phyloP scores from a whole-genome alignment of 2,888 invertebrate genomes.

The Patella depressa region DNA sequence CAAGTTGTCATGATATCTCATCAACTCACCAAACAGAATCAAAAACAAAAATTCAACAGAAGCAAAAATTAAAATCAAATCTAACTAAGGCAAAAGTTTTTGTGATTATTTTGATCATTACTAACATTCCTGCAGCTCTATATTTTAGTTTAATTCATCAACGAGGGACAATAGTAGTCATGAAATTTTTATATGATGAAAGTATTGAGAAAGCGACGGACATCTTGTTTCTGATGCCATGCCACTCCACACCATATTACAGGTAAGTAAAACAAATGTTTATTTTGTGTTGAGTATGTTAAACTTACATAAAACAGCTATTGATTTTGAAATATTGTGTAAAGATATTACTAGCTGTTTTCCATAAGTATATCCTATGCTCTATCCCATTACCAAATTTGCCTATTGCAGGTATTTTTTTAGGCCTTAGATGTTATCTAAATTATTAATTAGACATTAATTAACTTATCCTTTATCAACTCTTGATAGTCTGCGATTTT shows the following conservation, averaged over 20 bases:
- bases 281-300: too few species aligned
- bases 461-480: too few species aligned
- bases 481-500: too few species aligned
- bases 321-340: too few species aligned
- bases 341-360: too few species aligned
- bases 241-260: conserved; percentile 92
- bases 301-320: too few species aligned
- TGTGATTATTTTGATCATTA: conserved; percentile 56
- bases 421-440: too few species aligned
- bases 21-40: conserved; percentile 27
- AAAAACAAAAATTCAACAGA: neutral
- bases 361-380: too few species aligned
- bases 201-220: conserved; percentile 69
- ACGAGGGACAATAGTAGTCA: conserved; percentile 82
- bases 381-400: too few species aligned
- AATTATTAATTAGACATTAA: too few species aligned
- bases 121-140: conserved; percentile 73
- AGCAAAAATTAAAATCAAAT: conserved; percentile 35
- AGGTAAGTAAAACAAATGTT: conserved; percentile 77
- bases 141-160: conserved; percentile 87
- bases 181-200: conserved; percentile 78
- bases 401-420: too few species aligned
- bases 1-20: neutral
- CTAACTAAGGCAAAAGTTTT: conserved; percentile 53
- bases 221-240: conserved; percentile 89